These are phyloP conservation scores for Sinopyrophorus schimmeli DNA, from an alignment of 2,888 invertebrate species.

Conservation along the genomic window DNA sequence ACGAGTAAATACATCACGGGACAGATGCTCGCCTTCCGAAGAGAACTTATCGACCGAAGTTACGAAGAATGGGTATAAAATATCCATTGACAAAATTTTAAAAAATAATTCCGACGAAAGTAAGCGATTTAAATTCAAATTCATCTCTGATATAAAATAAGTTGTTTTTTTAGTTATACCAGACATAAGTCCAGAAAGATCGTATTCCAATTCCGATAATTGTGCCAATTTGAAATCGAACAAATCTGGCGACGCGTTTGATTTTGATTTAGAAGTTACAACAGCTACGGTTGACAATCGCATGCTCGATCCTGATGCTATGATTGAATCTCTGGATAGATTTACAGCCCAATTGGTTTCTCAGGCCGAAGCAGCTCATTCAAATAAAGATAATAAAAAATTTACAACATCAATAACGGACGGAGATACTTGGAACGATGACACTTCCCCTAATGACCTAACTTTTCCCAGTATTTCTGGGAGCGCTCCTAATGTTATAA, in stretches of 20 bases:
- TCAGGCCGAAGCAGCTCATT: slow-evolving; percentile 63
- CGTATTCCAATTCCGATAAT: slow-evolving; percentile 31
- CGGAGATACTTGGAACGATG: slow-evolving; percentile 80
- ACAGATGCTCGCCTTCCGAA: slow-evolving; percentile 53
- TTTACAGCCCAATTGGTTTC: slow-evolving; percentile 67
- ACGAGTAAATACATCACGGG: slow-evolving; percentile 43
- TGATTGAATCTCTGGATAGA: slow-evolving; percentile 69
- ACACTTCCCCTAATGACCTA: slow-evolving; percentile 75
- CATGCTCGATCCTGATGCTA: slow-evolving; percentile 65
- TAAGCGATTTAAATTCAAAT: slow-evolving; percentile 3
- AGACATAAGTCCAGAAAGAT: slow-evolving; percentile 13
- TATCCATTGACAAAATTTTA: slow-evolving; percentile 11
- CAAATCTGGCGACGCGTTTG: slow-evolving; percentile 32
- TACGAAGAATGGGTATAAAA: slow-evolving; percentile 59
- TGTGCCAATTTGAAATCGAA: slow-evolving; percentile 20
- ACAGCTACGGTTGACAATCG: slow-evolving; percentile 44
- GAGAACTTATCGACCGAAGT: slow-evolving; percentile 49
- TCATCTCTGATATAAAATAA: background rate
- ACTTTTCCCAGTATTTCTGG: slow-evolving; percentile 82
- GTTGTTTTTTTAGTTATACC: slow-evolving; percentile 3
- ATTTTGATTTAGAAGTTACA: slow-evolving; percentile 40
- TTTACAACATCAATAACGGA: slow-evolving; percentile 41
- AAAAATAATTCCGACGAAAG: slow-evolving; percentile 27
- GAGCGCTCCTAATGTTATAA: slow-evolving; percentile 71
- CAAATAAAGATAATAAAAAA: slow-evolving; percentile 51